A percentile compares a stretch with the other conserved stretches of the same genome.
Conservation (phyloP, 1,140 invertebrate species). For the Lepidurus couesii region DNA sequence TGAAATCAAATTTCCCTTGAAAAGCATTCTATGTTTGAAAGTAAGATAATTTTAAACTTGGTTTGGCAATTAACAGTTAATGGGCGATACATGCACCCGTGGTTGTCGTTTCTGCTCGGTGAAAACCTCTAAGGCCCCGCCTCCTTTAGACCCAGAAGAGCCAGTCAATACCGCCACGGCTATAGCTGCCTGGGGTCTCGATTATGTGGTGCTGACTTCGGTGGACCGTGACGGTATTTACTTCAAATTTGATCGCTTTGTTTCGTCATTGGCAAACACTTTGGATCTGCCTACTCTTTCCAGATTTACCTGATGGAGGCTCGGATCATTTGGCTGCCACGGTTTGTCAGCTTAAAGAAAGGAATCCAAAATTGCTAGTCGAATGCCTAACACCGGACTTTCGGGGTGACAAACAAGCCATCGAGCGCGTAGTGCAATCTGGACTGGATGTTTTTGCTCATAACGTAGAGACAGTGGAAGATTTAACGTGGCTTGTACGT, state of each 20-base stretch:
- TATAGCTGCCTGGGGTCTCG: conserved; percentile 87
- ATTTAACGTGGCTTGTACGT: conserved; percentile 79
- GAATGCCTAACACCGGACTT: conserved; percentile 98
- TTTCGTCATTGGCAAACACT: conserved; percentile 32
- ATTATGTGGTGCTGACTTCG: conserved; percentile 96
- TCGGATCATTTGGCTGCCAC: conserved; percentile 86
- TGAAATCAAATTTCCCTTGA: conserved; percentile 35
- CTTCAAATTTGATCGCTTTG: conserved; percentile 11
- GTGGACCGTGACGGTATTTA: conserved; percentile 87
- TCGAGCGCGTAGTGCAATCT: conserved; percentile 69
- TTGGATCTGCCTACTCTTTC: conserved; percentile 35
- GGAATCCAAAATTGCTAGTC: conserved; percentile 79
- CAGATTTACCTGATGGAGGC: conserved; percentile 85
- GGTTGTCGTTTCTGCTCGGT: conserved; percentile 96
- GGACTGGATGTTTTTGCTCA: conserved; percentile 94
- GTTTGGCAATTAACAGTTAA: conserved; percentile 55
- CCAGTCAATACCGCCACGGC: conserved; percentile 89
- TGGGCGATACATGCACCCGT: conserved; percentile 86
- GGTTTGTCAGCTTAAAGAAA: conserved; percentile 57
- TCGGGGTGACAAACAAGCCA: conserved; percentile 67
- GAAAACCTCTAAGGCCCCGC: conserved; percentile 88
- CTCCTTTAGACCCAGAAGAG: conserved; percentile 82
- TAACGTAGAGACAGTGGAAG: conserved; percentile 89
- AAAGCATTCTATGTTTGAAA: neutral
- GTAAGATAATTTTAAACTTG: conserved; percentile 6